Base-by-base conservation (phyloP, 2,888 invertebrate species). In the Ligdia adustata region DNA sequence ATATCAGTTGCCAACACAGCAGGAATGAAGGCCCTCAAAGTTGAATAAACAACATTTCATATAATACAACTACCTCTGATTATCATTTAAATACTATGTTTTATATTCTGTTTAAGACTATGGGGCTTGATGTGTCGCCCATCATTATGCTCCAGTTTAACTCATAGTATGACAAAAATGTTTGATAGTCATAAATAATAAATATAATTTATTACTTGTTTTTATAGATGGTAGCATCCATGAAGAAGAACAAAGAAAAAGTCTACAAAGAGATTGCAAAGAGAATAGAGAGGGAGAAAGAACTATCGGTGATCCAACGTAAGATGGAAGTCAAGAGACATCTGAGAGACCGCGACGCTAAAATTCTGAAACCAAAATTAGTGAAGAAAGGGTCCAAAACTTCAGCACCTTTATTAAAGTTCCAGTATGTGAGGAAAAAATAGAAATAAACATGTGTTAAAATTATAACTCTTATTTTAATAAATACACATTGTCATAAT, bases 361-460 rank as follows among this genome's bases (percentile, higher is more conserved):
- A 92, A 31, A 68, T 90, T 0, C 65, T 93, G 29, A 94, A 93
- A 60, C 95, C 96, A 0, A 94, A 93, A 66, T 87, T 90, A 57
- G 66, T 96, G 1, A 90, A 90, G 41, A 74, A 78, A 3, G 96
- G 92, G 1, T 93, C 94, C 0, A 93, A 93, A 60, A 82, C 91
- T 7, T 75, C 92, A 0, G 93, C 97, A 0, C 95, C 97, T 0
- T 91, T 97, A 2, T 97, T 95, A 73, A 87, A 93, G 63, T 97
- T 97, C 91, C 94, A 93, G 60, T 96, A 94, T 70, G 94, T 96
- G 74, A 92, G 97, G 59, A 97, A 97, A 74, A 93, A 93, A 82
- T 96, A 85, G 92, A 65, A 37, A 27, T 1, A 9, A 66, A 14
- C 29, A 18, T 9, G 13, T 33, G 35, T 55, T 24, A 49, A 40